Percentiles rank a stretch among this genome's conserved stretches.
These are phyloP conservation scores for Thermophis baileyi DNA, from an alignment of 2,113 vertebrate genomes.

Conservation along the genomic window DNA sequence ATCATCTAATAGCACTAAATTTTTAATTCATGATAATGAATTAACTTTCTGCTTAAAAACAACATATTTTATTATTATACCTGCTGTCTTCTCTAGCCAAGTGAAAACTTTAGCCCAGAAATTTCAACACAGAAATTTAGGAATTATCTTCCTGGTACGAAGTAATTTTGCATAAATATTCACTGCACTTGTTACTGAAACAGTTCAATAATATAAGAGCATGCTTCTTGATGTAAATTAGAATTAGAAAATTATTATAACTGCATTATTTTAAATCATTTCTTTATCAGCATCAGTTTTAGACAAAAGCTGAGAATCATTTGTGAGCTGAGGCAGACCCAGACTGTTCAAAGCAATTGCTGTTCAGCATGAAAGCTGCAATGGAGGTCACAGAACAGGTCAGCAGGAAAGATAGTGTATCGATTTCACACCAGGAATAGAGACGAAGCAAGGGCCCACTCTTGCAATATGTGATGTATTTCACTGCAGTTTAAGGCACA, in stretches of 20 bases:
- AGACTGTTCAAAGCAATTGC: slow-evolving; percentile 88
- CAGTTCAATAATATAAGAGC: slow-evolving; percentile 73
- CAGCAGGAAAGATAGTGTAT: slow-evolving; percentile 90
- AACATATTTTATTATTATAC: slow-evolving; percentile 16
- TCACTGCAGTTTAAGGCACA: slow-evolving; percentile 82
- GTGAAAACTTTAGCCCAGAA: slow-evolving; percentile 45
- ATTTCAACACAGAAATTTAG: slow-evolving; percentile 29
- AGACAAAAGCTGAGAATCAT: slow-evolving; percentile 75
- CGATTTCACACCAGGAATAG: slow-evolving; percentile 86
- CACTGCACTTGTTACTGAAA: slow-evolving; percentile 56
- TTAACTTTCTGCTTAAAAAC: slow-evolving; percentile 20
- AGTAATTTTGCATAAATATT: slow-evolving; percentile 35
- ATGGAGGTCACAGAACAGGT: slow-evolving; percentile 85
- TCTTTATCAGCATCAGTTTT: slow-evolving; percentile 78
- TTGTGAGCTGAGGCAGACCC: slow-evolving; percentile 79
- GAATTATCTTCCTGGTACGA: not conserved
- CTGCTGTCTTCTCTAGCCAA: slow-evolving; percentile 15
- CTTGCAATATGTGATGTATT: slow-evolving; percentile 78
- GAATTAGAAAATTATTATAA: slow-evolving; percentile 80
- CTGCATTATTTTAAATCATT: slow-evolving; percentile 74
- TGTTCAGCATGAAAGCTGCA: slow-evolving; percentile 84
- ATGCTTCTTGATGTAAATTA: slow-evolving; percentile 76
- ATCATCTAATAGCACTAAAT: slow-evolving; percentile 18
- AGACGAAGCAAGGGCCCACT: slow-evolving; percentile 72
- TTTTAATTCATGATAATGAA: slow-evolving; percentile 10